Conservation (phyloP, 1,140 invertebrate genomes). For the Battus philenor region DNA sequence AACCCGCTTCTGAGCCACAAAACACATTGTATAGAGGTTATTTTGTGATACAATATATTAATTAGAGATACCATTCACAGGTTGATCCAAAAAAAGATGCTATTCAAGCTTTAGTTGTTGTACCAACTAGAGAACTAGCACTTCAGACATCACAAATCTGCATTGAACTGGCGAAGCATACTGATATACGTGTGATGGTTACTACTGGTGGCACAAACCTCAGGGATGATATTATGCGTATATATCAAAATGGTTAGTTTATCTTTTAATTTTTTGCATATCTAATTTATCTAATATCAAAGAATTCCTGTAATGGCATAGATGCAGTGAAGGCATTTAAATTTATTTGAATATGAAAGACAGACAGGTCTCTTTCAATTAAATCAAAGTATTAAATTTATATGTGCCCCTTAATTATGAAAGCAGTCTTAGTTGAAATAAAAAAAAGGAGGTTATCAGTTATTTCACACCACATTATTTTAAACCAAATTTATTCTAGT, state of each 20-base stretch:
- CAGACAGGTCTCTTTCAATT: too few species aligned
- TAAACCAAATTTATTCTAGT: too few species aligned
- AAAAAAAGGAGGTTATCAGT: too few species aligned
- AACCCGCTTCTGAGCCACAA: slow-evolving; percentile 40
- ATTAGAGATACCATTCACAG: slow-evolving; percentile 17
- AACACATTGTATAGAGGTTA: not conserved
- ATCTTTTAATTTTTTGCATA: slow-evolving; percentile 2
- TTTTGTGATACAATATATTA: not conserved
- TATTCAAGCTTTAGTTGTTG: slow-evolving; percentile 98
- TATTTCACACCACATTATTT: too few species aligned
- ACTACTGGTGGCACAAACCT: slow-evolving; percentile 99
- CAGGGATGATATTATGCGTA: slow-evolving; percentile 99
- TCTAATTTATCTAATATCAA: too few species aligned
- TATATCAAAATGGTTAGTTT: slow-evolving; percentile 93
- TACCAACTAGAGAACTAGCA: slow-evolving; percentile 98
- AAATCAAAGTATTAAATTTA: too few species aligned
- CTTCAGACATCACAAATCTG: slow-evolving; percentile 99
- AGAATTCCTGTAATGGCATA: too few species aligned
- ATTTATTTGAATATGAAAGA: too few species aligned
- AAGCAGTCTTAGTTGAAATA: too few species aligned
- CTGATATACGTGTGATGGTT: slow-evolving; percentile 98
- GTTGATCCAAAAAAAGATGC: slow-evolving; percentile 92
- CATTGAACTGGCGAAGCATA: slow-evolving; percentile 98
- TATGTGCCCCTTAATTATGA: too few species aligned
- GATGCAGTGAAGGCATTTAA: too few species aligned